Evolutionary conservation across 2,797 vertebrate genomes (phyloP).

Genomic region (Channa striata): DNA sequence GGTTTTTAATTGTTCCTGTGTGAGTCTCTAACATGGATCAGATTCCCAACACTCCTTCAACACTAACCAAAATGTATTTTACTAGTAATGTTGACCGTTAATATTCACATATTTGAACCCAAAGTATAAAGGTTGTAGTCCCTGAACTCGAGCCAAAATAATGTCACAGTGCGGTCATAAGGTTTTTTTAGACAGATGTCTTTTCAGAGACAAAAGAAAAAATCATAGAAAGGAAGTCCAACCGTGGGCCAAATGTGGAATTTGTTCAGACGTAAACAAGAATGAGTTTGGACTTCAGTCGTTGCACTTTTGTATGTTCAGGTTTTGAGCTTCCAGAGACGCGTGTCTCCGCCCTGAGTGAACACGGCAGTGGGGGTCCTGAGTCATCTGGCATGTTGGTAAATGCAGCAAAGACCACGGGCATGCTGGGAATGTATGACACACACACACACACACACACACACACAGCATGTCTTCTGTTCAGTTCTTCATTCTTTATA

Average conservation of each 20-base stretch:
- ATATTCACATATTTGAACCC: no score
- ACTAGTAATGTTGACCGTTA: no score
- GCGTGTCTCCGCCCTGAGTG: background rate
- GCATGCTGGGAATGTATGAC: slow-evolving; percentile 75
- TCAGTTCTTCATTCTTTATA: no score
- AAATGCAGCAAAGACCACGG: slow-evolving; percentile 76
- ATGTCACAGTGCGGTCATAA: background rate
- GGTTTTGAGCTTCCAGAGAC: background rate
- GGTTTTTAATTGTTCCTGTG: no score
- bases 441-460: slow-evolving; percentile 15
- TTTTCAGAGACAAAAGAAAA: background rate
- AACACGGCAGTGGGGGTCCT: slow-evolving; percentile 33
- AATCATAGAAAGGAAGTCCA: no score
- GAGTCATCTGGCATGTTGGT: slow-evolving; percentile 57
- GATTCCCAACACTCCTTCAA: no score
- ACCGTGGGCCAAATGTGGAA: background rate
- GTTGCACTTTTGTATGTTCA: background rate
- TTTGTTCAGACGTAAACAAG: background rate
- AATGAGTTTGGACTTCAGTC: no score
- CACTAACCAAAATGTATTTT: no score
- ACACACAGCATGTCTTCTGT: no score
- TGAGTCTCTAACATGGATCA: no score
- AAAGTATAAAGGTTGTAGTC: no score
- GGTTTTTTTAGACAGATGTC: background rate
- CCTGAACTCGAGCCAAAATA: background rate